Evolutionary conservation across 2,888 invertebrate genomes (phyloP), one percentile per base, ranked within the genome.

Genomic region (Catocala nupta): DNA sequence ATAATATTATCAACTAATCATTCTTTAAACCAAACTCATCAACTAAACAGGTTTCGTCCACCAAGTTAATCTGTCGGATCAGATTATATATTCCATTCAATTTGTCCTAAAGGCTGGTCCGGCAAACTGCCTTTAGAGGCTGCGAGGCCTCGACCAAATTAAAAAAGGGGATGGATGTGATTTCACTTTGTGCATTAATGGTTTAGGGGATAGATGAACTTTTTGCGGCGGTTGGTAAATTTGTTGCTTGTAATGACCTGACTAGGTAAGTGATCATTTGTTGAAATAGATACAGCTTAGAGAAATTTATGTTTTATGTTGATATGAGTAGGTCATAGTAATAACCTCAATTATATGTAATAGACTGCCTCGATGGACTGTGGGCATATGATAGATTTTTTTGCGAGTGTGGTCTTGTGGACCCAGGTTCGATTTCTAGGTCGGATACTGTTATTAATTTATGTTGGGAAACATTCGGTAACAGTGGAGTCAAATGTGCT

Each of bases 121-220:
- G 58, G 73, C 70, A 78, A 71, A 67, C 64, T 53, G 61, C 56
- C 64, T 67, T 65, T 60, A 58, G 65, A 55, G 65, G 58, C 44
- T 53, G 59, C 51, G 49, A 60, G 55, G 54, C 49, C 57, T 59
- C 42, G 36, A 48, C 54, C 49, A 67, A 67, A 65, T 70, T 64
- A 59, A 62, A 66, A 66, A 65, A 56, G 43, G 25, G 48, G 53
- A 50, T 54, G 50, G 39, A 59, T 62, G 57, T 43, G 56, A 66
- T 59, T 64, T 64, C 56, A 59, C 74, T 78, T 76, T 75, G 72
- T 77, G 78, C 77, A 78, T 68, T 74, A 33, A 45, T 78, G 82
- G 79, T 80, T 71, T 63, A 47, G 54, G 63, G 58, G 50, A 34
- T 63, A 50, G 16, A 12, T 62, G 43, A 16, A 54, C 11, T 50